These are phyloP conservation scores for Protobothrops flavoviridis DNA, from an alignment of 2,113 vertebrate species.

Conservation along the genomic window DNA sequence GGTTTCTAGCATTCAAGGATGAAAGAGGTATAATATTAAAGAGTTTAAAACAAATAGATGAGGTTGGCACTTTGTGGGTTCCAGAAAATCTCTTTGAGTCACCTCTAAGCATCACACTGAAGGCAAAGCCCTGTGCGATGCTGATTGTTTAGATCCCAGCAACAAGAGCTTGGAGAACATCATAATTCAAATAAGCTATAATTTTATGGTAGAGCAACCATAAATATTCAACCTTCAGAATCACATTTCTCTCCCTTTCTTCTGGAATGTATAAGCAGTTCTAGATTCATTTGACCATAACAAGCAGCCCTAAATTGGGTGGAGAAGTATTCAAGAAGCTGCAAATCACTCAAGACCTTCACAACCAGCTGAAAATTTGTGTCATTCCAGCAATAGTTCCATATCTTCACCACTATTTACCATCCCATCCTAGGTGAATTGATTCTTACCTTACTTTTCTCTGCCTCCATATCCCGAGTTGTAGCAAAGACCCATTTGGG, in stretches of 20 bases:
- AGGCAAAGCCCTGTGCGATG: neutral
- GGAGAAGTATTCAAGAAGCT: neutral
- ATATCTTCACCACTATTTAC: neutral
- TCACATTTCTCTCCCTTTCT: neutral
- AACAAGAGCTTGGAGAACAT: neutral
- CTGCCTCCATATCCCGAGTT: too few relatives aligned
- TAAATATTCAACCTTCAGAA: neutral
- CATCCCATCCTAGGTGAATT: neutral
- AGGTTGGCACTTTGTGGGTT: neutral
- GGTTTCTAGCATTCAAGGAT: neutral
- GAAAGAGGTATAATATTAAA: neutral
- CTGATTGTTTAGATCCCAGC: neutral
- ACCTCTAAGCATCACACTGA: neutral
- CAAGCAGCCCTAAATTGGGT: neutral
- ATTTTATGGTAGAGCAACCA: neutral
- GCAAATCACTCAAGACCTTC: neutral
- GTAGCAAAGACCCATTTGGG: slow-evolving; percentile 11
- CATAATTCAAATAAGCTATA: neutral
- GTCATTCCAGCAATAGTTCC: neutral
- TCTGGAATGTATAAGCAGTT: neutral
- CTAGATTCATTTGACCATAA: neutral
- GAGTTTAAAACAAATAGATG: neutral
- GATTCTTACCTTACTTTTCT: neutral
- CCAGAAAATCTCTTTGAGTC: neutral
- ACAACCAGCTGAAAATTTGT: neutral